Base-by-base conservation (phyloP, 2,888 invertebrate genomes). In the Dicycla oo region DNA sequence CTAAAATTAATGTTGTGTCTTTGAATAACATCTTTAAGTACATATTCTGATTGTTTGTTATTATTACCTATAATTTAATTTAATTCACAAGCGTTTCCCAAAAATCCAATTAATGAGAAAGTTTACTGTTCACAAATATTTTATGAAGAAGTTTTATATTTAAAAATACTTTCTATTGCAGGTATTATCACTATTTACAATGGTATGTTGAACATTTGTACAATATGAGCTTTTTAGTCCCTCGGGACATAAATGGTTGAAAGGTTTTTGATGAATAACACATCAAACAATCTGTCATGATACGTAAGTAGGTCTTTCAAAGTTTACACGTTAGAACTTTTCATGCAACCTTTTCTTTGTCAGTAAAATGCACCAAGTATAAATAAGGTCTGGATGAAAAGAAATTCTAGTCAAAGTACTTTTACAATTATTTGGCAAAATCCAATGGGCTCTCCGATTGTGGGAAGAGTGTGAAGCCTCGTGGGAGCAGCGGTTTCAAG, bases 111-210 rank as follows among this genome's bases (percentile, higher is more conserved):
- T 26, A 40, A 43, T 18, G 20, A 56, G 23, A 65, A 70, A 63
- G 20, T 63, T 53, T 63, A 23, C 26, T 56, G 26, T 40, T 54
- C 23, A 45, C 34, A 63, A 77, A 51, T 40, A 64, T 64, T 56
- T 47, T 51, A 47, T 70, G n/a, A 34, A 49, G 8, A 45, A 47
- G 23, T 64, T 78, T 38, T 66, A 38, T 80, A 64, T 74, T 68
- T 69, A 80, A 72, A 82, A 61, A 69, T 58, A 73, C 78, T 81
- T 75, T 82, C 83, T 79, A 82, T 80, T 81, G 34, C 80, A 82
- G 80, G 83, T 81, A 83, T 83, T 81, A 81, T 72, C 81, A 83
- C 83, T 81, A 83, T 83, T 83, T 83, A 73, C 83, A 80, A 80
- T 81, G 83, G 80, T 82, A 80, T 81, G 83, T 81, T 75, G 71